phyloP scores from a whole-genome alignment of 1,140 invertebrate genomes.

The Agrilus planipennis region DNA sequence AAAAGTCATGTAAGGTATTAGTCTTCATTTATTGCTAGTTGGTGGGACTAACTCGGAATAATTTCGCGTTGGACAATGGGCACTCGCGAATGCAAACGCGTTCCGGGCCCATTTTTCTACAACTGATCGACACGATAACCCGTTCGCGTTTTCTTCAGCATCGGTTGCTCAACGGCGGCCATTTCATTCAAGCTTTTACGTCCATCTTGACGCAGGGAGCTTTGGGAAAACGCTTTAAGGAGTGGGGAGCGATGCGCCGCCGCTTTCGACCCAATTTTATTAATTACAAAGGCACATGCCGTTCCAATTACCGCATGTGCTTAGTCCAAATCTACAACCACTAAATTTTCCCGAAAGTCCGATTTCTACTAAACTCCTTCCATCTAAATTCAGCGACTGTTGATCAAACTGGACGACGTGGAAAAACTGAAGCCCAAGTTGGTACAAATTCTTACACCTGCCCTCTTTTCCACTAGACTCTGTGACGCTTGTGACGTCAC shows the following conservation, averaged over 20 bases:
- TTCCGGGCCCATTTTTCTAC: constrained; percentile 16
- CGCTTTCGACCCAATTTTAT: constrained; percentile 9
- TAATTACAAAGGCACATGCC: constrained; percentile 12
- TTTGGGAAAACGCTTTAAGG: constrained; percentile 9
- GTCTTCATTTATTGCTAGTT: constrained; percentile 33
- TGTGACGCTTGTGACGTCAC: constrained; percentile 24
- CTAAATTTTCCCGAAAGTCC: constrained; percentile 7
- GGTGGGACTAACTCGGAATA: constrained; percentile 10
- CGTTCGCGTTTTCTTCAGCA: constrained; percentile 18
- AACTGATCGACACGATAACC: constrained; percentile 11
- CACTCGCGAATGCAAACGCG: constrained; percentile 18
- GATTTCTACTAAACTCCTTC: background rate
- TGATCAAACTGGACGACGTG: too few species aligned
- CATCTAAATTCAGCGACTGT: too few species aligned
- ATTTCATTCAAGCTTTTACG: constrained; percentile 21
- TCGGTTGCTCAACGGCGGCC: constrained; percentile 16
- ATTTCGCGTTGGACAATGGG: constrained; percentile 12
- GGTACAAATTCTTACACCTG: constrained; percentile 6
- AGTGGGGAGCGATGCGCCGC: constrained; percentile 1
- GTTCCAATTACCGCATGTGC: constrained; percentile 3
- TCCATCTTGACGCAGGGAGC: constrained; percentile 21
- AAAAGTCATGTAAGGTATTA: constrained; percentile 30
- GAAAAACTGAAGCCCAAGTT: background rate
- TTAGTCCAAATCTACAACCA: constrained; percentile 7
- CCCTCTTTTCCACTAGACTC: constrained; percentile 16